Evolutionary conservation across 2,113 vertebrate species (phyloP).

Genomic region (Alaudala cheleensis): DNA sequence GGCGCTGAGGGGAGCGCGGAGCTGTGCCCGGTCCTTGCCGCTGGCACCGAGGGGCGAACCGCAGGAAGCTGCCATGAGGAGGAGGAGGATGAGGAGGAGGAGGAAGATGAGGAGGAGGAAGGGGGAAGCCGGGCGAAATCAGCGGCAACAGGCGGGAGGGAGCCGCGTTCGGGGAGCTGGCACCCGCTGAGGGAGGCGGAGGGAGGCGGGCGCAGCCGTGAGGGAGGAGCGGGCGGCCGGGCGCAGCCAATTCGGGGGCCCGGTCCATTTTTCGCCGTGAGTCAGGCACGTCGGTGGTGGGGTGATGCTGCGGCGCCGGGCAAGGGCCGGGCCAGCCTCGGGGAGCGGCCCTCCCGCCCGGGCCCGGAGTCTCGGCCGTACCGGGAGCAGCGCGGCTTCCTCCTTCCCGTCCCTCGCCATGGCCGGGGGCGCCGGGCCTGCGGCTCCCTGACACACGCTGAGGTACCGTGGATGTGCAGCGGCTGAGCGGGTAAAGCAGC

Average conservation of each 20-base stretch:
- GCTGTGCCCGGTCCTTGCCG: neutral
- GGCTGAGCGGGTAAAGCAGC: neutral
- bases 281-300: constrained; percentile 44
- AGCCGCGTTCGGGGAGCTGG: neutral
- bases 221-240: constrained; percentile 1
- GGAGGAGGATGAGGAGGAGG: neutral
- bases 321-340: neutral
- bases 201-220: neutral
- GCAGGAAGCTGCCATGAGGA: neutral
- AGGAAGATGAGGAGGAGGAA: neutral
- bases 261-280: constrained; percentile 44
- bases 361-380: neutral
- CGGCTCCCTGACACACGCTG: neutral
- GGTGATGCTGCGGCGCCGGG: constrained; percentile 19
- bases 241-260: constrained; percentile 10
- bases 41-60: neutral
- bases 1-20: neutral
- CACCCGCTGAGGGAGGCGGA: neutral
- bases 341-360: neutral
- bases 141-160: neutral
- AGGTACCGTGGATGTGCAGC: neutral
- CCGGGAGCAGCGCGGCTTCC: neutral
- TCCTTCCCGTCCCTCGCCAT: neutral
- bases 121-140: neutral
- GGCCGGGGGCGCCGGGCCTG: constrained; percentile 14